Conservation (phyloP, 2,888 invertebrate species). For the Leucophenga maculata region DNA sequence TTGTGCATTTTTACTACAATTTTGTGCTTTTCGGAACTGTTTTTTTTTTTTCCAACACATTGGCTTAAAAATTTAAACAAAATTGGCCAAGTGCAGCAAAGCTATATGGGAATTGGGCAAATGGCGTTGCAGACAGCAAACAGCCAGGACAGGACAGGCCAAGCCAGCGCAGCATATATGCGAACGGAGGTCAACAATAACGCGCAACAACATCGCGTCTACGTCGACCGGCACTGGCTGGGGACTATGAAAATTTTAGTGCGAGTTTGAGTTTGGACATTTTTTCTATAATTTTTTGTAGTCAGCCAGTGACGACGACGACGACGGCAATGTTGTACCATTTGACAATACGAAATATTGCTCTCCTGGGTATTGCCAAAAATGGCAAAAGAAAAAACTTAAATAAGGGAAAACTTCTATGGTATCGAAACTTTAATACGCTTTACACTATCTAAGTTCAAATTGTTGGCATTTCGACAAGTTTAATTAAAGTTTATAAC, state of each 20-base stretch:
- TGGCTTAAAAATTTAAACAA: constrained; percentile 28
- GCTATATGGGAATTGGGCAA: neutral
- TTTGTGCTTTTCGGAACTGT: constrained; percentile 25
- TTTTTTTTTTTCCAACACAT: constrained; percentile 18
- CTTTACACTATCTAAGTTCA: no score
- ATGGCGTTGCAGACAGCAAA: neutral
- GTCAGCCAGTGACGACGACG: neutral
- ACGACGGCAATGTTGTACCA: constrained; percentile 35
- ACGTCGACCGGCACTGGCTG: neutral
- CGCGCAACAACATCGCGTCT: neutral
- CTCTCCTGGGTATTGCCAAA: constrained; percentile 55
- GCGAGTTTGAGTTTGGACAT: neutral
- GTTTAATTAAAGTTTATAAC: no score
- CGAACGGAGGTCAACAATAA: constrained; percentile 15
- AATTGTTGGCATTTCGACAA: no score
- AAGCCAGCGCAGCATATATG: neutral
- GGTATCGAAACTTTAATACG: neutral
- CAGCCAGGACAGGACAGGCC: neutral
- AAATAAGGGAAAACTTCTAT: neutral
- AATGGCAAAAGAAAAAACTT: neutral
- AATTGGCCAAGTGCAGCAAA: constrained; percentile 31
- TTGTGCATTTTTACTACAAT: constrained; percentile 13
- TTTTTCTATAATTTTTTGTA: neutral
- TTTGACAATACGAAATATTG: constrained; percentile 65
- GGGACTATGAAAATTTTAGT: constrained; percentile 22